phyloP scores from a whole-genome alignment of 2,888 invertebrate species.

The Sialis lutaria region DNA sequence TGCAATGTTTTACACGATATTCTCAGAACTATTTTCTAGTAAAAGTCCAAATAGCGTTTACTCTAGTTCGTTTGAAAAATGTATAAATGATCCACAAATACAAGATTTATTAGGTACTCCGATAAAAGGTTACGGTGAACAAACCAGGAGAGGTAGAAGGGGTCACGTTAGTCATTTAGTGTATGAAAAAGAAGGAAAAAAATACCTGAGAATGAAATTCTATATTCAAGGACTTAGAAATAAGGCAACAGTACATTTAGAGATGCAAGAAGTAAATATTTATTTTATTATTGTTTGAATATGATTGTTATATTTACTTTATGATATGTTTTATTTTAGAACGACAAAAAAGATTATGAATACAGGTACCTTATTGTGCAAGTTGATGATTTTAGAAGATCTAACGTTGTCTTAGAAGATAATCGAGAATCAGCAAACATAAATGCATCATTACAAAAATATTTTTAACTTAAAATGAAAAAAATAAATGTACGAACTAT shows the following conservation, averaged over 20 bases:
- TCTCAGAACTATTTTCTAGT: slow-evolving; percentile 73
- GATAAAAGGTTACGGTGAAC: slow-evolving; percentile 79
- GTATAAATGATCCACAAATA: slow-evolving; percentile 56
- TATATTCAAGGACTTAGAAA: slow-evolving; percentile 70
- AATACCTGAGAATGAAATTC: slow-evolving; percentile 78
- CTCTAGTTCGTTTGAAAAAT: slow-evolving; percentile 55
- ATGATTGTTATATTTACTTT: not conserved
- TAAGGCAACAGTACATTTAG: slow-evolving; percentile 71
- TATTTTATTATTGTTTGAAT: not conserved
- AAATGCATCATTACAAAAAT: not conserved
- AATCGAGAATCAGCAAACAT: slow-evolving; percentile 24
- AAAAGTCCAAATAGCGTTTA: slow-evolving; percentile 78
- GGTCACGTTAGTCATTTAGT: slow-evolving; percentile 66
- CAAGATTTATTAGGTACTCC: slow-evolving; percentile 76
- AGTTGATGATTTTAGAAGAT: slow-evolving; percentile 57
- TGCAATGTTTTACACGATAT: slow-evolving; percentile 66
- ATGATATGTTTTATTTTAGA: slow-evolving; percentile 33
- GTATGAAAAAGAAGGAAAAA: slow-evolving; percentile 56
- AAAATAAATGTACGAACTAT: not conserved
- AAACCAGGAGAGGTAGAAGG: slow-evolving; percentile 62
- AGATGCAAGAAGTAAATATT: slow-evolving; percentile 57
- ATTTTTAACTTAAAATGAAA: not conserved
- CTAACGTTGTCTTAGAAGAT: slow-evolving; percentile 63
- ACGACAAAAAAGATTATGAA: slow-evolving; percentile 54
- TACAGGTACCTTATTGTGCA: slow-evolving; percentile 74